Percentiles rank a stretch among this genome's conserved stretches.
Evolutionary conservation across 2,797 vertebrate genomes (phyloP).

Genomic region (Anguilla obscura): DNA sequence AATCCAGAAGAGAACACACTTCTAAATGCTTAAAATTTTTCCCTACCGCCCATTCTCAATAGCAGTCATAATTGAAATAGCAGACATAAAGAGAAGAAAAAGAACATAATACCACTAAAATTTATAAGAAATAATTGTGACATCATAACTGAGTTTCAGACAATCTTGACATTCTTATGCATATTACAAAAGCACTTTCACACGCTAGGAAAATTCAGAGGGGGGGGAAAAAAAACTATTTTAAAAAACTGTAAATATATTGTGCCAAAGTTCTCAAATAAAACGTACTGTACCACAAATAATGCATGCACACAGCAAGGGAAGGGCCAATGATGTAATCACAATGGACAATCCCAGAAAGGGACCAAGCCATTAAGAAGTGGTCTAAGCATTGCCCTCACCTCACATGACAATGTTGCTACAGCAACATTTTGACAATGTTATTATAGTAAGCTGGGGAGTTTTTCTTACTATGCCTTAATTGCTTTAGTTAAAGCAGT

Average conservation of each 20-base stretch:
- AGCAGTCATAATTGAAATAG: constrained; percentile 13
- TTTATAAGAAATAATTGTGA: constrained; percentile 21
- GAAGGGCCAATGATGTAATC: not conserved
- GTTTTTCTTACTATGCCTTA: not conserved
- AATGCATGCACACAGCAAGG: constrained; percentile 1
- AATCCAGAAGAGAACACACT: constrained; percentile 29
- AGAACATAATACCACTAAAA: constrained; percentile 8
- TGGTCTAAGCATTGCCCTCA: not conserved
- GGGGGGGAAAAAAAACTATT: constrained; percentile 10
- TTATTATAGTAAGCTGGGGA: not conserved
- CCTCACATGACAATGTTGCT: not conserved
- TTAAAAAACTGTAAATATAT: constrained; percentile 24
- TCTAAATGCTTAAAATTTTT: constrained; percentile 25
- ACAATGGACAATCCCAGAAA: not conserved
- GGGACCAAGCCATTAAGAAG: not conserved
- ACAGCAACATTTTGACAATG: not conserved
- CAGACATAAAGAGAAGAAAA: constrained; percentile 27
- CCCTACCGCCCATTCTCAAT: constrained; percentile 9
- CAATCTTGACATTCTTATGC: constrained; percentile 33
- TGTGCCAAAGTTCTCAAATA: not conserved
- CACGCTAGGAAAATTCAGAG: constrained; percentile 18
- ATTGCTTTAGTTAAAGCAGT: not conserved
- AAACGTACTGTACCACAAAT: not conserved
- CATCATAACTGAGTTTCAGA: constrained; percentile 13
- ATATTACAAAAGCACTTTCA: constrained; percentile 24